These are phyloP conservation scores for Agriopis aurantiaria DNA, from an alignment of 2,888 invertebrate genomes.

Conservation along the genomic window DNA sequence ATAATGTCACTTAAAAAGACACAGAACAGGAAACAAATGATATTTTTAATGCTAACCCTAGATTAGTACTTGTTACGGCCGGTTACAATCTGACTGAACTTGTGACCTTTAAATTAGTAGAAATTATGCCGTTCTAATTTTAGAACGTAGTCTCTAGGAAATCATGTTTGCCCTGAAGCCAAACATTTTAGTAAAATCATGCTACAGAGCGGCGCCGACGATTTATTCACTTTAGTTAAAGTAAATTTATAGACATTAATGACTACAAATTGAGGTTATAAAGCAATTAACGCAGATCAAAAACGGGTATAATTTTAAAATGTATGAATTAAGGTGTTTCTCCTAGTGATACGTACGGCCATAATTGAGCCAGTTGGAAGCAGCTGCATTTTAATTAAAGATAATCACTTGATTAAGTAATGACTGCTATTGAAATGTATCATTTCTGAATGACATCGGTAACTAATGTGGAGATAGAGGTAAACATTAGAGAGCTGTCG, in stretches of 20 bases:
- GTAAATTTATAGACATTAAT: constrained; percentile 44
- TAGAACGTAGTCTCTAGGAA: constrained; percentile 38
- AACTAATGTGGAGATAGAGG: constrained; percentile 9
- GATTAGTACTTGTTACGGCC: constrained; percentile 74
- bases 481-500: constrained; percentile 32
- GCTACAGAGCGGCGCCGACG: constrained; percentile 25
- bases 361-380: constrained; percentile 19
- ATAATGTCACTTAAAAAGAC: constrained; percentile 79
- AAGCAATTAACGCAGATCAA: constrained; percentile 30
- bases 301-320: constrained; percentile 33
- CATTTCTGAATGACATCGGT: constrained; percentile 9
- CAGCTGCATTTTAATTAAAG: constrained; percentile 20
- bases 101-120: constrained; percentile 45
- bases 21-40: constrained; percentile 76
- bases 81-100: constrained; percentile 58
- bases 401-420: constrained; percentile 12
- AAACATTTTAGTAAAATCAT: constrained; percentile 28
- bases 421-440: background rate
- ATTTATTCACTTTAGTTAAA: constrained; percentile 39
- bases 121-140: constrained; percentile 44
- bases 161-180: constrained; percentile 36
- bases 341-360: constrained; percentile 11
- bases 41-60: constrained; percentile 79
- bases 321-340: constrained; percentile 31
- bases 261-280: constrained; percentile 44